Base-by-base conservation (phyloP, 2,888 invertebrate species). In the Danaus chrysippus region DNA sequence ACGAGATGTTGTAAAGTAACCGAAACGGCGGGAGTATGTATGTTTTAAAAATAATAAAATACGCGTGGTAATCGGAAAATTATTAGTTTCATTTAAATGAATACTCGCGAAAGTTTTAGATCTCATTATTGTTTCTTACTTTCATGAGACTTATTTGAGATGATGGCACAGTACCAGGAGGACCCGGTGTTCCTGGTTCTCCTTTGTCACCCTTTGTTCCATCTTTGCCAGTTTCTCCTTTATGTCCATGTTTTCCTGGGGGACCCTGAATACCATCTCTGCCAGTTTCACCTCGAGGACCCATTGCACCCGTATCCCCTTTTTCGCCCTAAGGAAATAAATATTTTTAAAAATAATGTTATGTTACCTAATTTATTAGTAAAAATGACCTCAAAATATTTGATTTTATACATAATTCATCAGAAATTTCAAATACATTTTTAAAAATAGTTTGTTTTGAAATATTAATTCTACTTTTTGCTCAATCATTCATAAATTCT, bases 261-360 rank as follows among this genome's bases (percentile, higher is more conserved):
- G 81, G 75, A 58, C 97, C 97, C 49, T 89, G 82, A 10, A 90
- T 86, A 19, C 88, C 88, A 63, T 79, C 71, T 23, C 61, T 64
- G 0, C 87, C 88, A 0, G 70, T 65, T 10, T 56, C 57, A 11
- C 88, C 88, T 42, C 63, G 60, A 12, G 84, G 80, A 3, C 95
- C 95, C 1, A 91, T 91, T 46, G 84, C 76, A 15, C 96, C 95
- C 19, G n/a, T 86, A 6, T 95, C 94, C 56, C 97, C 97, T 59
- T 92, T 92, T 66, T 91, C 92, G 58, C 97, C 97, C 73, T 93
- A 82, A 0, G 72, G 69, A 53, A 56, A 63, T n/a, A 59, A 54
- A 42, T 17, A 11, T 59, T 52, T 34, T 34, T 34, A 8, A 34
- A 34, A 34, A 34, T 34, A 5, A 23, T 34, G 23, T 34, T 34